These are phyloP conservation scores for Eulithis testata DNA, from an alignment of 2,888 invertebrate genomes.

Conservation along the genomic window DNA sequence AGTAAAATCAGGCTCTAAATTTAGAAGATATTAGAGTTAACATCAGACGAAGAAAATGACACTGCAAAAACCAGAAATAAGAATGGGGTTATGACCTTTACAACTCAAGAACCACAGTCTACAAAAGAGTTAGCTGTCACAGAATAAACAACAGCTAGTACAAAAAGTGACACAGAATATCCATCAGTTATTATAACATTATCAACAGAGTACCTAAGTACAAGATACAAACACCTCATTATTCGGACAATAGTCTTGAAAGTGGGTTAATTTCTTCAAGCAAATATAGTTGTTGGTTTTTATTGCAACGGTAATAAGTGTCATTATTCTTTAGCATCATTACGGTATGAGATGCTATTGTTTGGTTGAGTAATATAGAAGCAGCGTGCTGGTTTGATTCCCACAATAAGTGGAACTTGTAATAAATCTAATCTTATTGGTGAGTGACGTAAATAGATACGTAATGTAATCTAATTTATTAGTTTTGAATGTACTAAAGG, in stretches of 20 bases:
- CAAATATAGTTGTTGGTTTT: slow-evolving; percentile 20
- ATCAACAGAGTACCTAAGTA: not conserved
- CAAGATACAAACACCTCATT: slow-evolving; percentile 16
- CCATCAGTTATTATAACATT: slow-evolving; percentile 5
- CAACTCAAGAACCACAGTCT: slow-evolving; percentile 6
- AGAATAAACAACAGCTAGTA: slow-evolving; percentile 10
- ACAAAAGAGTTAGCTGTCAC: slow-evolving; percentile 5
- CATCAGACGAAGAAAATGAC: slow-evolving; percentile 34
- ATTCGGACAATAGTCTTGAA: slow-evolving; percentile 27
- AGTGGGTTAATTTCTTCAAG: slow-evolving; percentile 28
- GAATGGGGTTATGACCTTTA: slow-evolving; percentile 47
- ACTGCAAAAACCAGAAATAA: slow-evolving; percentile 39
- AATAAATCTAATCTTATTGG: not conserved
- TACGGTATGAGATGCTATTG: slow-evolving; percentile 7
- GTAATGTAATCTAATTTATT: too few species aligned
- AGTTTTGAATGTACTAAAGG: too few species aligned
- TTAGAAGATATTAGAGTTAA: too few species aligned
- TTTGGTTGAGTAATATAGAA: slow-evolving; percentile 17
- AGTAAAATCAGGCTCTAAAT: too few species aligned
- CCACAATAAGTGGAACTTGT: slow-evolving; percentile 4
- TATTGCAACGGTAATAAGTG: slow-evolving; percentile 21
- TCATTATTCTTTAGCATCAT: slow-evolving; percentile 19
- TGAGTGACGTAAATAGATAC: too few species aligned
- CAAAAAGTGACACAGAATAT: not conserved
- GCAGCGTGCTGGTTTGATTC: slow-evolving; percentile 17